Evolutionary conservation across 23 tunicate genomes (phyloP), one percentile per base, ranked within the genome.

Genomic region (Clavelina lepadiformis): DNA sequence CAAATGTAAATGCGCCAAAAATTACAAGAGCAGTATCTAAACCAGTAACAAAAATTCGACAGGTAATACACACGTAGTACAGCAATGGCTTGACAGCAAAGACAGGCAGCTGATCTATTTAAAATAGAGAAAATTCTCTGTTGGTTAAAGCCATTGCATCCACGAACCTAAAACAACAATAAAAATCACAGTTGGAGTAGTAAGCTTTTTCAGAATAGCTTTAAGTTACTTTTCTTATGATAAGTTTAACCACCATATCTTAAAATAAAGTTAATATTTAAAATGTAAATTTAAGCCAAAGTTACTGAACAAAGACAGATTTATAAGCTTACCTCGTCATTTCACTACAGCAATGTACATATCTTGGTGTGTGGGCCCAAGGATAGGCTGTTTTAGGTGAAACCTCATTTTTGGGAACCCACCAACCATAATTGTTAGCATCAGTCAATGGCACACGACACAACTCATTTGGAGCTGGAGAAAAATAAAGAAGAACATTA

Each of bases 131-230:
- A 63, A 84, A 84, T 63, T 84, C 93, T 38, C 93, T 33, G 72
- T 84, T 84, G 33, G 93, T 84, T 18, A 84, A 54, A 8, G 93
- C 93, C 93, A 84, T 84, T 3, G 82, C 73, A 32, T 84, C 93
- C 30, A 84, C 93, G 32, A 84, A 84, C 46, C 93, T 84, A 44
- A 19, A 74, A 67, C 31, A 15, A 50, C 1, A 46, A 64, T 38
- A 36, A 35, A 18, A 69, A 24, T 26, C 19, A n/a, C n/a, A n/a
- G n/a, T n/a, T n/a, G n/a, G n/a, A n/a, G n/a, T n/a, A n/a, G n/a
- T n/a, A n/a, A n/a, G n/a, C n/a, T n/a, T n/a, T n/a, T n/a, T n/a
- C n/a, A n/a, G n/a, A n/a, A n/a, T n/a, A n/a, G n/a, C n/a, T n/a
- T n/a, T n/a, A n/a, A n/a, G n/a, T n/a, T n/a, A n/a, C n/a, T n/a